Evolutionary conservation across 2,797 vertebrate species (phyloP).

Genomic region (Bradypodion ventrale): DNA sequence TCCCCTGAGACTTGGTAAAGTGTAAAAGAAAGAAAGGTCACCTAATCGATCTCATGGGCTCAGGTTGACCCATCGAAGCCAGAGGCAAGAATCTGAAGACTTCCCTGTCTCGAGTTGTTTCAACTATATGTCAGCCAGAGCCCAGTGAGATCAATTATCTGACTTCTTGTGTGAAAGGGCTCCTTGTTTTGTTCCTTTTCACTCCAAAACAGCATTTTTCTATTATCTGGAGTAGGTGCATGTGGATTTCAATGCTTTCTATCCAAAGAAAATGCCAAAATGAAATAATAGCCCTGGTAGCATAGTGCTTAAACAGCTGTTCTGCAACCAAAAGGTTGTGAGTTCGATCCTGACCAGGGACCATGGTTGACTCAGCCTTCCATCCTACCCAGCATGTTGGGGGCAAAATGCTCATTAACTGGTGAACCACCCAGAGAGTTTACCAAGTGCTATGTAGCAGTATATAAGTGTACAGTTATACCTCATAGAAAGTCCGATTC

Average conservation of each 20-base stretch:
- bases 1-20: neutral
- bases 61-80: neutral
- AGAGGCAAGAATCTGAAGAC: neutral
- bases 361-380: no score
- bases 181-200: neutral
- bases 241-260: neutral
- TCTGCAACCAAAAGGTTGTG: no score
- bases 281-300: no score
- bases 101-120: neutral
- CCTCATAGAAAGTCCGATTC: neutral
- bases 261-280: no score
- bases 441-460: no score
- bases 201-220: neutral
- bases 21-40: neutral
- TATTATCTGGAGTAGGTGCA: neutral
- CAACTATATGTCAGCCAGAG: neutral
- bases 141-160: conserved; percentile 6
- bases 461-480: no score
- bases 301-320: no score
- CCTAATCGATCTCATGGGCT: neutral
- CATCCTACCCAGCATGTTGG: no score
- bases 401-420: no score
- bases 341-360: no score
- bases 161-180: neutral
- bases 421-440: no score